These are phyloP conservation scores for Sciurus carolinensis DNA, from an alignment of 2,797 vertebrate genomes.

Conservation along the genomic window DNA sequence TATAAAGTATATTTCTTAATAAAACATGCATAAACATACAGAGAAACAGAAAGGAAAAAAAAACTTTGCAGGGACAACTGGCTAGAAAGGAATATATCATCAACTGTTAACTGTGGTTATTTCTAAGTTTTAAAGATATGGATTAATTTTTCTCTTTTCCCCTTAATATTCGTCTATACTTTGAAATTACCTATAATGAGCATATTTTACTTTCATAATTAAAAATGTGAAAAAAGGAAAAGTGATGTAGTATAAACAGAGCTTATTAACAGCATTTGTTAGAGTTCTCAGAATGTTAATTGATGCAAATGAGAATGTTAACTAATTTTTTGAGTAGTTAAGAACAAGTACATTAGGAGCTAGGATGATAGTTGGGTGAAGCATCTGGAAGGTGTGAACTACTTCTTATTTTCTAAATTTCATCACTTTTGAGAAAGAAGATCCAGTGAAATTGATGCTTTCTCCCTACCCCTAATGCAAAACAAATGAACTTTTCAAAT, in stretches of 20 bases:
- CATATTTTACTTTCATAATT: conserved; percentile 76
- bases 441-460: neutral
- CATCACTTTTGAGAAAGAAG: conserved; percentile 32
- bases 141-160: conserved; percentile 66
- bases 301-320: conserved; percentile 77
- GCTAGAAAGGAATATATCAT: neutral
- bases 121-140: neutral
- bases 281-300: conserved; percentile 79
- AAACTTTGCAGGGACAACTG: neutral
- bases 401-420: conserved; percentile 52
- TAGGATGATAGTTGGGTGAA: neutral
- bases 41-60: neutral
- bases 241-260: conserved; percentile 72
- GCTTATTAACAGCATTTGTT: conserved; percentile 70
- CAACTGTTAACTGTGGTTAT: conserved; percentile 26
- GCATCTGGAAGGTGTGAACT: conserved; percentile 43
- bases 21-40: neutral
- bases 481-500: neutral
- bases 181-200: conserved; percentile 69
- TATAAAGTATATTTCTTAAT: neutral
- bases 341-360: conserved; percentile 49
- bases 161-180: conserved; percentile 63
- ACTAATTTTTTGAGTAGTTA: conserved; percentile 66
- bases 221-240: conserved; percentile 76
- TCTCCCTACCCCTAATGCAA: neutral